phyloP scores from a whole-genome alignment of 1,140 invertebrate genomes.

The Chrysomallon squamiferum region DNA sequence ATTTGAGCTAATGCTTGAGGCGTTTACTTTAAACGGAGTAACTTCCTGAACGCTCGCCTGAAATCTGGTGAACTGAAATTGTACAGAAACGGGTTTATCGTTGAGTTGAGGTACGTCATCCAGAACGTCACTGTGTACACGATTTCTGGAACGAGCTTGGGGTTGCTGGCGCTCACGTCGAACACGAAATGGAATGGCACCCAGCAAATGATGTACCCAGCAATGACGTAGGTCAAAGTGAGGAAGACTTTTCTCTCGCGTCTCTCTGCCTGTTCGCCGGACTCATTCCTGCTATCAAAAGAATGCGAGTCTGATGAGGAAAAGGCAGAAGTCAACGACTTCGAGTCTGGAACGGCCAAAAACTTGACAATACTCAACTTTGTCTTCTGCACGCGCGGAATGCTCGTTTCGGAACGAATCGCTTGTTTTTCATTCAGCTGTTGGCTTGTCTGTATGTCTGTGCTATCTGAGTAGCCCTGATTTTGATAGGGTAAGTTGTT shows the following conservation, averaged over 20 bases:
- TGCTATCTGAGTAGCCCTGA: too few species aligned
- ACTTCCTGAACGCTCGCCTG: conserved; percentile 39
- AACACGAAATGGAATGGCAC: conserved; percentile 55
- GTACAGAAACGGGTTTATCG: conserved; percentile 59
- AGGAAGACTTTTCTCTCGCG: conserved; percentile 42
- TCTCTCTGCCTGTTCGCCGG: neutral
- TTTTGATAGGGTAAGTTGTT: too few species aligned
- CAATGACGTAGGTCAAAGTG: conserved; percentile 49
- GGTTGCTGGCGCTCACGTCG: conserved; percentile 43
- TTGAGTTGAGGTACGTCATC: conserved; percentile 58
- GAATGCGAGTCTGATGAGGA: too few species aligned
- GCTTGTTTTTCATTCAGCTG: too few species aligned
- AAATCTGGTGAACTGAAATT: conserved; percentile 55
- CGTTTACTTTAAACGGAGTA: conserved; percentile 21
- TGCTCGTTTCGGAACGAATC: too few species aligned
- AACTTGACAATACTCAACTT: too few species aligned
- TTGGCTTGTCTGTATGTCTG: too few species aligned
- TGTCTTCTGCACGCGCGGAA: too few species aligned
- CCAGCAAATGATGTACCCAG: conserved; percentile 51
- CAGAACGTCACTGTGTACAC: conserved; percentile 47
- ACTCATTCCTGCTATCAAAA: too few species aligned
- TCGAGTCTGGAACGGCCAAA: too few species aligned
- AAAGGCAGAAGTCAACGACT: too few species aligned
- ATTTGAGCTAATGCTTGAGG: too few species aligned
- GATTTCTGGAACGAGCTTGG: conserved; percentile 33